phyloP scores from a whole-genome alignment of 2,888 invertebrate species.

The Parthenolecanium corni region DNA sequence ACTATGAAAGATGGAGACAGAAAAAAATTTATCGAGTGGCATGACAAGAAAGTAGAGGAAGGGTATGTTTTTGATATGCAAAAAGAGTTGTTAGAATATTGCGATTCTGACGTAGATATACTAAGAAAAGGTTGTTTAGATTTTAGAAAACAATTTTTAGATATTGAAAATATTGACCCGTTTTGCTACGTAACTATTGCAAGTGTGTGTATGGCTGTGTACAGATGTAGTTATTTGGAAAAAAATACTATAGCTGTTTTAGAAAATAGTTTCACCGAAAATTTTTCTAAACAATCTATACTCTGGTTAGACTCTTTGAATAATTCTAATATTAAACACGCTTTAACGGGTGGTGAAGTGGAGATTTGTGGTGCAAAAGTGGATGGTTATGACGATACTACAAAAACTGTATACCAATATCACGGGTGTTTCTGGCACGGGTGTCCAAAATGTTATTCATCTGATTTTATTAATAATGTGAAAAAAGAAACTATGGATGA shows the following conservation, averaged over 20 bases:
- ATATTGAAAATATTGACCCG: conserved; percentile 28
- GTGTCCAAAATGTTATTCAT: no score
- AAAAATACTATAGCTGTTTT: neutral
- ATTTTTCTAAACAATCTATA: conserved; percentile 30
- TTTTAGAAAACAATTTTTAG: conserved; percentile 31
- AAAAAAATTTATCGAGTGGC: conserved; percentile 31
- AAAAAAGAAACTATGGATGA: conserved; percentile 16
- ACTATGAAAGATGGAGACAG: conserved; percentile 29
- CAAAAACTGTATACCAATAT: conserved; percentile 22
- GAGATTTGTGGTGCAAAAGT: conserved; percentile 22
- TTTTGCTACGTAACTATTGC: conserved; percentile 32
- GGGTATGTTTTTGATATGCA: conserved; percentile 30
- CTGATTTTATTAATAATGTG: conserved; percentile 20
- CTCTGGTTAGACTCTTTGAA: conserved; percentile 29
- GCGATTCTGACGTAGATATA: conserved; percentile 15
- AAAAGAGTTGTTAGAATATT: conserved; percentile 13
- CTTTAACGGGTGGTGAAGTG: conserved; percentile 31
- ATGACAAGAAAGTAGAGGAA: conserved; percentile 27
- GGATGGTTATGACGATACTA: conserved; percentile 11
- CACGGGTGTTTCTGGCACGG: conserved; percentile 20
- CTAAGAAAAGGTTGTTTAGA: conserved; percentile 29
- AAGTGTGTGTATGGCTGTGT: conserved; percentile 30
- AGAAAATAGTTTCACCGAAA: conserved; percentile 21
- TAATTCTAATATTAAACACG: conserved; percentile 32
- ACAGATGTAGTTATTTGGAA: conserved; percentile 29